Base-by-base conservation (phyloP, 2,797 vertebrate genomes). In the Halcyon leucocephala region DNA sequence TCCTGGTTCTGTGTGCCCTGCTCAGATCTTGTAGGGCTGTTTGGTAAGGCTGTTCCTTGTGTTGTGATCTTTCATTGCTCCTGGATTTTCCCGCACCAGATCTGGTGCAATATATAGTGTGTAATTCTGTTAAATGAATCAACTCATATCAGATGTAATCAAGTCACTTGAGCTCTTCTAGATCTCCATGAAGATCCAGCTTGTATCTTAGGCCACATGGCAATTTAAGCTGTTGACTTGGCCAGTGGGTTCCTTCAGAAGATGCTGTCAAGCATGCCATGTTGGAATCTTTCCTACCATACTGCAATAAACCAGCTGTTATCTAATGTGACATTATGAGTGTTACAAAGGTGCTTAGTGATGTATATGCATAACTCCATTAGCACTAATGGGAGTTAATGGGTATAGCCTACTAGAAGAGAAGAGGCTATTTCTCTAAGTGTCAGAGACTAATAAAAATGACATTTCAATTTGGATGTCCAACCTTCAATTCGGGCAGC, bases 321-420 rank as follows among this genome's bases (percentile, higher is more conserved):
- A 6, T 9, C 29, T 48, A 3, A 14, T 14, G 57, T 85, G 82
- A 17, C 57, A n/a, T 14, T 52, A 25, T 31, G 60, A 62, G 14
- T n/a, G 39, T 78, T 91, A 39, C 52, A 61, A 46, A 33, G 89
- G 89, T 61, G 65, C 73, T 85, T 66, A 64, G 57, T 37, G 81
- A 58, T 92, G 89, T 55, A 64, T 84, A 86, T 87, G 78, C 55
- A 15, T 8, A 95, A 67, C 82, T 93, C 83, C 94, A 96, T 93
- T 95, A 94, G 49, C 69, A 58, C 89, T 97, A 95, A 96, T 86
- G 89, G 85, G 65, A 90, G 65, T 82, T 96, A 95, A 96, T 88
- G 92, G 80, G 22, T 79, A 82, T 33, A 82, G 93, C 77, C 89
- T 18, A 19, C 76, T 33, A 25, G 54, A 66, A 62, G 61, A 89